phyloP scores from a whole-genome alignment of 2,797 vertebrate genomes.

The Eurystomus glaucurus region DNA sequence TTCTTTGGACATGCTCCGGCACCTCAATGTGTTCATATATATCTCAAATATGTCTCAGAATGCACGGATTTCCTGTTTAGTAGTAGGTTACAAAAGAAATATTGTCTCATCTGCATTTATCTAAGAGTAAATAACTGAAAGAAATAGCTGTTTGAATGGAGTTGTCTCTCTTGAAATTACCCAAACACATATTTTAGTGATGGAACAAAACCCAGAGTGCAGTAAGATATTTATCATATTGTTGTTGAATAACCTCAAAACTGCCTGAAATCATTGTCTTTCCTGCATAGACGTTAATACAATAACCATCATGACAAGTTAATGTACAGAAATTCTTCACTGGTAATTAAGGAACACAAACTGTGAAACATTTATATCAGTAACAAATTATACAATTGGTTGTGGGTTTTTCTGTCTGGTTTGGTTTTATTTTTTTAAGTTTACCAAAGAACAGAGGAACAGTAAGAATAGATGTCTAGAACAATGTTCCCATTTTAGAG shows the following conservation, averaged over 20 bases:
- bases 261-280: not conserved
- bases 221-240: accelerated
- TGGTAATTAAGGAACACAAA: not conserved
- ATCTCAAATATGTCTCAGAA: not conserved
- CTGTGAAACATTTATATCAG: not conserved
- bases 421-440: not conserved
- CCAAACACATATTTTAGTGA: not conserved
- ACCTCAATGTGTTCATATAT: not conserved
- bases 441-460: not conserved
- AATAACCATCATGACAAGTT: not conserved
- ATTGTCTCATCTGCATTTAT: not conserved
- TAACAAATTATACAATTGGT: accelerated
- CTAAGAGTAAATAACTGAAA: not conserved
- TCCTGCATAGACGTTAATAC: not conserved
- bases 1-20: not conserved
- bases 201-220: not conserved
- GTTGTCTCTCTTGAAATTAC: not conserved
- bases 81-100: not conserved
- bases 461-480: not conserved
- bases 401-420: not conserved
- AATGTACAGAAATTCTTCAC: not conserved
- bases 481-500: not conserved
- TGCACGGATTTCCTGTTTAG: not conserved
- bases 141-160: not conserved
- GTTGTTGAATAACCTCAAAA: not conserved